These are phyloP conservation scores for Nymphalis polychloros DNA, from an alignment of 2,888 invertebrate species.

Conservation along the genomic window DNA sequence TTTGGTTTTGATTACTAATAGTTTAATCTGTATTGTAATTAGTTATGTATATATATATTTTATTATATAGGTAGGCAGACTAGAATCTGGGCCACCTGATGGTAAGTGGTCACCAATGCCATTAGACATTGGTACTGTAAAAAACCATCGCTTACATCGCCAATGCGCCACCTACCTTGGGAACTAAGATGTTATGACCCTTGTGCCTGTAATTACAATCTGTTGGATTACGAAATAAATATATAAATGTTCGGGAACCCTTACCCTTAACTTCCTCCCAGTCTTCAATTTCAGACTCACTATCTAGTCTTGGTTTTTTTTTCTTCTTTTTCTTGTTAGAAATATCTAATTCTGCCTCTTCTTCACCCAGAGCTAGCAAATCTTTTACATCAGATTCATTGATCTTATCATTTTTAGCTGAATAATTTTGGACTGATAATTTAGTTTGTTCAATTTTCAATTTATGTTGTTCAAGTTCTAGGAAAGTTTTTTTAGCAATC, in stretches of 20 bases:
- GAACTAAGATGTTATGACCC: too few relatives aligned
- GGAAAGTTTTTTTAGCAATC: constrained; percentile 75
- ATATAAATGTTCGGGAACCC: too few relatives aligned
- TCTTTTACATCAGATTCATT: constrained; percentile 81
- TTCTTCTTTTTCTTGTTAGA: constrained; percentile 53
- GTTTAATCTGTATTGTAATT: neutral
- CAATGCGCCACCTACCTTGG: too few relatives aligned
- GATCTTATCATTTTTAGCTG: constrained; percentile 47
- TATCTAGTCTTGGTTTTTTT: constrained; percentile 55
- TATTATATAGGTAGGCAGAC: too few relatives aligned
- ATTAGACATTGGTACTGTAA: too few relatives aligned
- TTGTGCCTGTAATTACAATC: too few relatives aligned
- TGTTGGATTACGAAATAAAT: too few relatives aligned
- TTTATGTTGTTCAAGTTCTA: constrained; percentile 82
- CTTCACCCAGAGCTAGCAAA: constrained; percentile 85
- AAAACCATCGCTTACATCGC: too few relatives aligned
- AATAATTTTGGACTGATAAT: constrained; percentile 78
- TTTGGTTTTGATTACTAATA: too few relatives aligned
- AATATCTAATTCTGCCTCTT: constrained; percentile 50
- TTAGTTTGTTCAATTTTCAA: constrained; percentile 83
- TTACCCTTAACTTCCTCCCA: constrained; percentile 88
- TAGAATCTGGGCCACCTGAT: too few relatives aligned
- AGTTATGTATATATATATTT: neutral
- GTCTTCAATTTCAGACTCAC: constrained; percentile 85
- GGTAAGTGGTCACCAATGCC: too few relatives aligned